These are phyloP conservation scores for Cloeon dipterum DNA, from an alignment of 2,888 invertebrate genomes.

Conservation along the genomic window DNA sequence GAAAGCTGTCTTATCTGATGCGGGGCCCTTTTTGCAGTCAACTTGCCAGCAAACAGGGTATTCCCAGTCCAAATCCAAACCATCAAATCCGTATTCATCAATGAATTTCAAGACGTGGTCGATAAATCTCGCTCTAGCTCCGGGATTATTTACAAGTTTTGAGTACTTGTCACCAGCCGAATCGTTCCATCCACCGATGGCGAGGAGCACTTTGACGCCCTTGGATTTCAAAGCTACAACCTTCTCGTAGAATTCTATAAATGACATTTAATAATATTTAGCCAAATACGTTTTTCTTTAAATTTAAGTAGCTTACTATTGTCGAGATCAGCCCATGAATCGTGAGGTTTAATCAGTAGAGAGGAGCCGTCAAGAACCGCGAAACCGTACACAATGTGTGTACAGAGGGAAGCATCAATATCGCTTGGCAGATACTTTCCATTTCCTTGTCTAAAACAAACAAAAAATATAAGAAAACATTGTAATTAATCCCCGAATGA, in stretches of 20 bases:
- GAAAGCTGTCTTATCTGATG: constrained; percentile 59
- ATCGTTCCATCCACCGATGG: constrained; percentile 90
- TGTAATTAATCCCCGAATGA: no score
- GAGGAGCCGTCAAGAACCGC: constrained; percentile 71
- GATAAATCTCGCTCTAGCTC: constrained; percentile 47
- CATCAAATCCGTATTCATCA: constrained; percentile 62
- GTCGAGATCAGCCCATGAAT: constrained; percentile 76
- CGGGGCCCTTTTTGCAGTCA: constrained; percentile 61
- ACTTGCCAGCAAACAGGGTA: constrained; percentile 85
- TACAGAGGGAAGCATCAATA: constrained; percentile 68
- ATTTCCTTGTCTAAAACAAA: constrained; percentile 26
- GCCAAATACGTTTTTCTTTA: constrained; percentile 2
- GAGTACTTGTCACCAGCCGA: constrained; percentile 79
- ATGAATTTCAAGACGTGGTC: constrained; percentile 54
- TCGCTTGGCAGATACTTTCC: constrained; percentile 71
- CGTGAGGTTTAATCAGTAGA: constrained; percentile 56
- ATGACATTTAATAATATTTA: constrained; percentile 5
- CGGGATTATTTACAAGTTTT: constrained; percentile 47
- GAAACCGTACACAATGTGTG: constrained; percentile 83
- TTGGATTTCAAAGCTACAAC: constrained; percentile 47
- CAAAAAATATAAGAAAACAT: no score
- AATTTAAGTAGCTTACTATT: constrained; percentile 34
- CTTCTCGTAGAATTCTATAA: constrained; percentile 62
- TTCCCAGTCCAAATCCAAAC: constrained; percentile 85
- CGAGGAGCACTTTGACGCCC: constrained; percentile 60